Conservation (phyloP, 2,113 vertebrate species). For the Sinocyclocheilus grahami region DNA sequence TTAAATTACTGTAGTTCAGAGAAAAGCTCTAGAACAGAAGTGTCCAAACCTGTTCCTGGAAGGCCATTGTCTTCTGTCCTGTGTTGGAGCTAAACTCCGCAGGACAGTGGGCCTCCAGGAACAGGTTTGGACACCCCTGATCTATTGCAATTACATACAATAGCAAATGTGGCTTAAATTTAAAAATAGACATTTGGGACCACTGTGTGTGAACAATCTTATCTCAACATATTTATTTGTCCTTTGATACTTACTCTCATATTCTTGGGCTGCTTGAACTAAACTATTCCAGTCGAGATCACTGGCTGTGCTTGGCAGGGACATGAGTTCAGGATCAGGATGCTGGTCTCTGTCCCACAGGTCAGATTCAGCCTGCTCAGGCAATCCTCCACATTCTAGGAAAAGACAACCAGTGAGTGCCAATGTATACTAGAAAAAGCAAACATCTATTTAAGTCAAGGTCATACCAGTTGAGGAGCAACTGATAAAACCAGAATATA, state of each 20-base stretch:
- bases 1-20: too few species aligned
- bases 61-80: too few species aligned
- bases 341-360: slow-evolving; percentile 25
- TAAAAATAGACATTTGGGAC: background rate
- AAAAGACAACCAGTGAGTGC: background rate
- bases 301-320: slow-evolving; percentile 64
- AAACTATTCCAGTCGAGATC: slow-evolving; percentile 79
- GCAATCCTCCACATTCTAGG: slow-evolving; percentile 15
- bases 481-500: background rate
- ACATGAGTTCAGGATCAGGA: slow-evolving; percentile 66
- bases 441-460: background rate
- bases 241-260: slow-evolving; percentile 69
- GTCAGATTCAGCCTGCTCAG: slow-evolving; percentile 14
- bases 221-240: background rate
- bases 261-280: slow-evolving; percentile 76
- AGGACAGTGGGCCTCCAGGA: too few species aligned
- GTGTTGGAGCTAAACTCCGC: too few species aligned
- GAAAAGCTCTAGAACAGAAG: too few species aligned
- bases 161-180: background rate
- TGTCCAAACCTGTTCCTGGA: too few species aligned
- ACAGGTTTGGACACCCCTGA: too few species aligned
- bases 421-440: background rate
- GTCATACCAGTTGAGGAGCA: background rate
- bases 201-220: background rate
- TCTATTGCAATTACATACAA: background rate